Evolutionary conservation across 2,888 invertebrate genomes (phyloP).

Genomic region (Laothoe populi): DNA sequence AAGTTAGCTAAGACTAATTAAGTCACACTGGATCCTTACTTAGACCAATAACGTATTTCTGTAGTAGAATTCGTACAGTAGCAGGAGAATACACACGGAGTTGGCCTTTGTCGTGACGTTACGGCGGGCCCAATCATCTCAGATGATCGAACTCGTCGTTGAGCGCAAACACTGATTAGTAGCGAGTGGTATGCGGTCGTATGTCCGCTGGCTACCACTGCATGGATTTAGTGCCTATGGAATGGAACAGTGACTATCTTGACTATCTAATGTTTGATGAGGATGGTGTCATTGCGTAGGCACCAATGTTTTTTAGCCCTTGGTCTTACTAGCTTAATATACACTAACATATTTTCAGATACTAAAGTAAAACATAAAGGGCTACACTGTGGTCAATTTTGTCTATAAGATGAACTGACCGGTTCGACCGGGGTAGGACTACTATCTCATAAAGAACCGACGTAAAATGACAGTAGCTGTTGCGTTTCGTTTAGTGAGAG

Average conservation of each 20-base stretch:
- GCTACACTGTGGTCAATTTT: no score
- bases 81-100: constrained; percentile 4
- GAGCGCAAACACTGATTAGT: constrained; percentile 60
- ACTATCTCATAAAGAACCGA: no score
- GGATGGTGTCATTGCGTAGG: no score
- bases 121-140: constrained; percentile 33
- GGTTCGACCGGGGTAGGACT: no score
- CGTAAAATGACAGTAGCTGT: no score
- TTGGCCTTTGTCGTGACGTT: constrained; percentile 23
- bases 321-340: no score
- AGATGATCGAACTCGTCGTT: constrained; percentile 31
- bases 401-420: no score
- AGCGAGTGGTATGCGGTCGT: constrained; percentile 52
- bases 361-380: no score
- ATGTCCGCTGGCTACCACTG: constrained; percentile 41
- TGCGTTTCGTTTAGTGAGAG: no score
- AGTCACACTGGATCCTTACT: not conserved
- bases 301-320: no score
- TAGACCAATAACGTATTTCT: not conserved
- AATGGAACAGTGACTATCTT: not conserved
- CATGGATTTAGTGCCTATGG: constrained; percentile 36
- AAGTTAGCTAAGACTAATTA: no score
- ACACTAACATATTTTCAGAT: no score
- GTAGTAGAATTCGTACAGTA: not conserved
- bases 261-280: not conserved